Percentiles rank a stretch among this genome's conserved stretches.
phyloP scores from a whole-genome alignment of 2,113 vertebrate genomes.

The Chrysochloris asiatica region DNA sequence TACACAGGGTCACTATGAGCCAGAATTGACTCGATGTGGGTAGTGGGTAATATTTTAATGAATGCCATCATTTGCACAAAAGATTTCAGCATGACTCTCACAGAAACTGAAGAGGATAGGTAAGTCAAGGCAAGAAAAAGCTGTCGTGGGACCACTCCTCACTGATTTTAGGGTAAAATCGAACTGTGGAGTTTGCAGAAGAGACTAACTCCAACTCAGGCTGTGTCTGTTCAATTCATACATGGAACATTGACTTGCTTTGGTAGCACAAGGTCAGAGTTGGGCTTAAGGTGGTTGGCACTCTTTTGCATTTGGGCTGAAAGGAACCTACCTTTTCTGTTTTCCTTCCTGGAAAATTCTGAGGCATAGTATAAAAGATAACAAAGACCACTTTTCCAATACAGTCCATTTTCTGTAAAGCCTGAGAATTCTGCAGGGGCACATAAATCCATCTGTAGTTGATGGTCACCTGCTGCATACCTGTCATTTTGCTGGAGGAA shows the following conservation, averaged over 20 bases:
- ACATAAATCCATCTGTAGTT: neutral
- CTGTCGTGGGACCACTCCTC: no score
- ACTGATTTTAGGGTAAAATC: no score
- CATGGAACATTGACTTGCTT: neutral
- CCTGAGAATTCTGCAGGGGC: neutral
- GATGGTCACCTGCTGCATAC: neutral
- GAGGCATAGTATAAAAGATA: neutral
- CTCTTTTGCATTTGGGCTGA: neutral
- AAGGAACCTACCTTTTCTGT: neutral
- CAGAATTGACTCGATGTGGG: no score
- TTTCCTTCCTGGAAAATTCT: neutral
- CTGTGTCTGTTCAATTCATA: neutral
- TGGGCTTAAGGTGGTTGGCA: neutral
- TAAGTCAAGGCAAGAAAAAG: neutral
- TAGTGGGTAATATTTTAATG: slow-evolving; percentile 68
- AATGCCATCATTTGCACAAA: slow-evolving; percentile 60
- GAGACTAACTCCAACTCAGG: neutral
- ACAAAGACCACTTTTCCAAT: neutral
- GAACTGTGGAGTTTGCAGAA: neutral
- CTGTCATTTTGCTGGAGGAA: neutral
- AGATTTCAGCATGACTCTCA: slow-evolving; percentile 59
- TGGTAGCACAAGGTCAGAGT: neutral
- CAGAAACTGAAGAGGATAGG: slow-evolving; percentile 25
- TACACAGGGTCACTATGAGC: no score
- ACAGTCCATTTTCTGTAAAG: neutral